phyloP scores from a whole-genome alignment of 2,888 invertebrate genomes.

The Orgyia antiqua region DNA sequence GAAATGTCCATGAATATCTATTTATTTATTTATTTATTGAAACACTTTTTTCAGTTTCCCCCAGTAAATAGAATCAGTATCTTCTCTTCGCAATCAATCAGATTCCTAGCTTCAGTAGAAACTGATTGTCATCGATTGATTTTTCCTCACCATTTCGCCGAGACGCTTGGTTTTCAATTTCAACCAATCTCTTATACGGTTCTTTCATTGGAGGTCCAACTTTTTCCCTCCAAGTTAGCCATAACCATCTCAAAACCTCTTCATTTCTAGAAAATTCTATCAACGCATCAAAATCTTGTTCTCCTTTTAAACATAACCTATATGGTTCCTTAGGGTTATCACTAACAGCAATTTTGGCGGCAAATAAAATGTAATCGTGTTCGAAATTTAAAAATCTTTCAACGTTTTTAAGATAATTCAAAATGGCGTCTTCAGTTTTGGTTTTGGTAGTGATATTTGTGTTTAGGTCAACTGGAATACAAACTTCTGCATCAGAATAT shows the following conservation, averaged over 20 bases:
- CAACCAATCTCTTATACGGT: constrained; percentile 72
- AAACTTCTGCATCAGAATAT: constrained; percentile 78
- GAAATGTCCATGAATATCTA: no score
- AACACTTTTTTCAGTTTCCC: no score
- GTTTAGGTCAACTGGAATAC: constrained; percentile 48
- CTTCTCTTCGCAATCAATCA: no score
- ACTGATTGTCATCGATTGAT: neutral
- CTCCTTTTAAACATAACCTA: constrained; percentile 76
- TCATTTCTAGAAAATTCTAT: constrained; percentile 71
- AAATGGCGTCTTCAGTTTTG: constrained; percentile 43
- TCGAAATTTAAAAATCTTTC: constrained; percentile 21
- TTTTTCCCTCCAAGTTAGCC: constrained; percentile 82
- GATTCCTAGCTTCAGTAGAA: neutral
- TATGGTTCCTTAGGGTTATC: constrained; percentile 10
- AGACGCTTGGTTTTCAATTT: constrained; percentile 81
- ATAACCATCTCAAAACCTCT: constrained; percentile 77
- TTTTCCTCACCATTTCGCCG: constrained; percentile 76
- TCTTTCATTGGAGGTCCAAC: constrained; percentile 77
- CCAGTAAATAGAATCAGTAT: no score
- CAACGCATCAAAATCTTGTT: constrained; percentile 79
- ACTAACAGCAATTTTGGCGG: constrained; percentile 26
- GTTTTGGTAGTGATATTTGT: constrained; percentile 24
- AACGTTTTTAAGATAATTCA: constrained; percentile 33
- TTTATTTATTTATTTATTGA: no score
- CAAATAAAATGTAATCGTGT: constrained; percentile 19